Evolutionary conservation across 2,113 vertebrate species (phyloP), one percentile per base, ranked within the genome.

Genomic region (Taxidea taxus): DNA sequence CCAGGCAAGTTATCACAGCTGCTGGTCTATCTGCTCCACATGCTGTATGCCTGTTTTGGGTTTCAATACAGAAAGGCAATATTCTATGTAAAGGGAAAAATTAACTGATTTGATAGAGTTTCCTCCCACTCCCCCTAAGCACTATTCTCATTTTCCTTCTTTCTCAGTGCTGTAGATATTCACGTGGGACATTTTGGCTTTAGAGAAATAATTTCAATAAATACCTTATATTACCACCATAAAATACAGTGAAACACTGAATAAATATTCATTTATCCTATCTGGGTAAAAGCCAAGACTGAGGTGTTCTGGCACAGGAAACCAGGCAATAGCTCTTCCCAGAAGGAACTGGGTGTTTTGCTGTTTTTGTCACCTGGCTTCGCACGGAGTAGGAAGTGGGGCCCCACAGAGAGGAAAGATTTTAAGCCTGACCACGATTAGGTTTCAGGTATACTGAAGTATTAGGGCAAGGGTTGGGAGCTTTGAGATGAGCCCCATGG

Each of bases 1-100:
- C 31, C 16, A 80, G 42, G 15, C 70, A 81, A 47, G 37, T 31
- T 56, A 39, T 51, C 90, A 31, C 11, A 51, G 66, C 25, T 39
- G 47, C 47, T 20, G 3, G 15, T n/a, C 27, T 75, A 58, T 21
- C 72, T 58, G 39, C 49, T 16, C 34, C 25, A 16, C 16, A 31
- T 6, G 34, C 8, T 0, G 0, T 3, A 1, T n/a, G 34, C 42
- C 37, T 34, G 0, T 1, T 13, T 2, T 44, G 29, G 25, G 37
- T 27, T 39, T 12, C 81, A 9, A 78, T 56, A 47, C 2, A 31
- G 11, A 64, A 29, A 87, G 37, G 77, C 2, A 2, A 37, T 9
- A 27, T 9, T 62, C 42, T 44, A 51, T 6, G 6, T 0, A 16
- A 4, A 15, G 4, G 27, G 34, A 5, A 42, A 82, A 88, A 47